Conservation (phyloP, 2,113 vertebrate species). For the Setophaga coronata region DNA sequence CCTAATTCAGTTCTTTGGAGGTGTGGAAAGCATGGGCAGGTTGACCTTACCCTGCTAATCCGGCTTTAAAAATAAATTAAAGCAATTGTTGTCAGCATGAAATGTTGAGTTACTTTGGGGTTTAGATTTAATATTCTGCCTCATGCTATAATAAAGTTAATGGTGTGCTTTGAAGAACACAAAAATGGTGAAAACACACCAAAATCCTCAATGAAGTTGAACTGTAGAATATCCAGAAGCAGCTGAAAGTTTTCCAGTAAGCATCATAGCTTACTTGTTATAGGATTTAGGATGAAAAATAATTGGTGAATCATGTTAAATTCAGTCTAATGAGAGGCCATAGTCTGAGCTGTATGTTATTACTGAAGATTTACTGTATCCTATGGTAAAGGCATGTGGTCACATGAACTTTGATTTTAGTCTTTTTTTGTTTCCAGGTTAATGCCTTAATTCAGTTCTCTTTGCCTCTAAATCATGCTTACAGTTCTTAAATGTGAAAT, state of each 20-base stretch:
- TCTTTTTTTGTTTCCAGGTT: background rate
- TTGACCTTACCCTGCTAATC: constrained; percentile 17
- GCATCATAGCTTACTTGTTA: background rate
- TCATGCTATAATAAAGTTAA: background rate
- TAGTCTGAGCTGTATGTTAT: background rate
- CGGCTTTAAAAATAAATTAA: constrained; percentile 37
- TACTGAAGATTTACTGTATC: background rate
- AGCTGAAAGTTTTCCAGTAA: background rate
- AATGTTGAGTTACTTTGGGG: background rate
- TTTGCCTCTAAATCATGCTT: background rate
- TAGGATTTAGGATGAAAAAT: background rate
- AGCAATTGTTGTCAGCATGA: background rate
- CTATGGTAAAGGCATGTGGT: background rate
- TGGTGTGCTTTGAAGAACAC: background rate
- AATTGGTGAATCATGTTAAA: background rate
- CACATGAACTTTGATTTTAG: background rate
- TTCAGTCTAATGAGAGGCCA: background rate
- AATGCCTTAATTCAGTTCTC: background rate
- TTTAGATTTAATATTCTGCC: background rate
- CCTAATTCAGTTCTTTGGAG: background rate
- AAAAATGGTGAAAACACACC: background rate
- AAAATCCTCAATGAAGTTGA: background rate
- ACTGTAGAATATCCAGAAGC: background rate
- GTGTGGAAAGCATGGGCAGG: background rate
- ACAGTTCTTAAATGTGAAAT: background rate